phyloP scores from a whole-genome alignment of 2,113 vertebrate genomes.

The Oryzias celebensis region DNA sequence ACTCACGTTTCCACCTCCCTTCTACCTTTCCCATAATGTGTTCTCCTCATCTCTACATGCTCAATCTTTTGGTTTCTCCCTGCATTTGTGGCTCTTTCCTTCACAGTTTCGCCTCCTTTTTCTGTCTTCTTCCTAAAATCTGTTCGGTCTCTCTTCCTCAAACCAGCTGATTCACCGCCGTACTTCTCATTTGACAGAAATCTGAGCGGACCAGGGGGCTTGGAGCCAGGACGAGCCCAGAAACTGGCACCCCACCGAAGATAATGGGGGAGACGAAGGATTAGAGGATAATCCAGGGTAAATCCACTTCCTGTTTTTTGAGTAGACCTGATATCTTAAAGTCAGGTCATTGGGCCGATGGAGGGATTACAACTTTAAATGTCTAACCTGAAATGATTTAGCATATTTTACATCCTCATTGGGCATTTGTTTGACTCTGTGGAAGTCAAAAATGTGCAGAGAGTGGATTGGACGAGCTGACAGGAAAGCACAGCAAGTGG shows the following conservation, averaged over 20 bases:
- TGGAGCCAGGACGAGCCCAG: conserved; percentile 9
- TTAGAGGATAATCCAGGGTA: conserved; percentile 72
- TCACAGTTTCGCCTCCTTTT: conserved; percentile 4
- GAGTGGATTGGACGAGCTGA: conserved; percentile 19
- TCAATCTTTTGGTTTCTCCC: neutral
- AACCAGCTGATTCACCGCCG: conserved; percentile 9
- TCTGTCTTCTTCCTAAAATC: conserved; percentile 27
- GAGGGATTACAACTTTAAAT: conserved; percentile 55
- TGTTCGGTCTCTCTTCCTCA: neutral
- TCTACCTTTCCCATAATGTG: neutral
- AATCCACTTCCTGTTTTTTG: conserved; percentile 45
- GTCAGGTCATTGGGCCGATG: conserved; percentile 22
- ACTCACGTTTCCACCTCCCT: neutral
- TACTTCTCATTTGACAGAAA: conserved; percentile 35
- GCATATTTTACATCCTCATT: conserved; percentile 7
- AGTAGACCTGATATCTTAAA: conserved; percentile 17
- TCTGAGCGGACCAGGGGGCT: neutral
- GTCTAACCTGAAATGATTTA: conserved; percentile 35
- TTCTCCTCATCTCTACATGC: conserved; percentile 6
- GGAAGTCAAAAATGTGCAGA: conserved; percentile 9
- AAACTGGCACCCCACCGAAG: conserved; percentile 12
- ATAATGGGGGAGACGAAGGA: conserved; percentile 50
- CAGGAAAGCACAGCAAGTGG: neutral
- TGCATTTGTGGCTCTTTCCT: neutral
- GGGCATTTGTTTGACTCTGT: neutral